These are phyloP conservation scores for Todiramphus saurophagus DNA, from an alignment of 2,113 vertebrate species.

Conservation along the genomic window DNA sequence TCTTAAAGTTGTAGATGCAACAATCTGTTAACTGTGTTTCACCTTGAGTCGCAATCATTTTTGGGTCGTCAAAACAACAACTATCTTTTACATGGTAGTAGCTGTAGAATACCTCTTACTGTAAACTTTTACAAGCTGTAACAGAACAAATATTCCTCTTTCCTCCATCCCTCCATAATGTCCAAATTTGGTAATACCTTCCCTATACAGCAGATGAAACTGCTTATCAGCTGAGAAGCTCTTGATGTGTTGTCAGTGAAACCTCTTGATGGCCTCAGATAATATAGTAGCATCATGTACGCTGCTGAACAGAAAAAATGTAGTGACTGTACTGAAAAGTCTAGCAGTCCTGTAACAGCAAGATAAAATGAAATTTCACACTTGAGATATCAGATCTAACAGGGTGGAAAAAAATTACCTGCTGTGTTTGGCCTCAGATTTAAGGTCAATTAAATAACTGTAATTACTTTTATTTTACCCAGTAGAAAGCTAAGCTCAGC, in stretches of 20 bases:
- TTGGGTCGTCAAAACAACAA: not conserved
- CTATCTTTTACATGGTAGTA: not conserved
- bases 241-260: not conserved
- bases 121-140: not conserved
- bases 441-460: not conserved
- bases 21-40: not conserved
- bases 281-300: not conserved
- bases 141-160: not conserved
- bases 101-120: not conserved
- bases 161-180: not conserved
- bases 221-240: not conserved
- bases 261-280: not conserved
- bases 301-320: not conserved
- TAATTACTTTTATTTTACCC: conserved; percentile 1
- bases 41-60: not conserved
- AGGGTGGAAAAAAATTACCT: not conserved
- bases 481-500: not conserved
- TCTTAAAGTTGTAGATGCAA: not conserved
- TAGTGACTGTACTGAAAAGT: not conserved
- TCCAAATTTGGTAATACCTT: not conserved
- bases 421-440: not conserved
- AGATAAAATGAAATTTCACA: conserved; percentile 12
- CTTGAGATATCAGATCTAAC: not conserved
- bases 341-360: not conserved
- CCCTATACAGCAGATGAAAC: not conserved